A percentile compares a stretch with the other conserved stretches of the same genome.
Conservation (phyloP, 2,797 vertebrate species). For the Brotula barbata region DNA sequence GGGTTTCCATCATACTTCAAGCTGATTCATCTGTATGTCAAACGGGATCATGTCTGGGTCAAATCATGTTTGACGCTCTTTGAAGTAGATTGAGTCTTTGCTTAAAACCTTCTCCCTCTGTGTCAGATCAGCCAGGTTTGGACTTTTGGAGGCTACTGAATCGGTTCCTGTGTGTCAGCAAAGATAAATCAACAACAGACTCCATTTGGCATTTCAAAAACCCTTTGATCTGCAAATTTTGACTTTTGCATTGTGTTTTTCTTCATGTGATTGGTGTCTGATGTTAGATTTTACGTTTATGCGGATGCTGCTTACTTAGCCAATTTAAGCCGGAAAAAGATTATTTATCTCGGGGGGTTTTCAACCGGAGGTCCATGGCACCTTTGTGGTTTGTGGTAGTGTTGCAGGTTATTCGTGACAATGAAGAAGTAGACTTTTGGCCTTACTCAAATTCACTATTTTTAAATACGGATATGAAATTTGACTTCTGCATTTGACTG, state of each 20-base stretch:
- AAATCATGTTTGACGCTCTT: constrained; percentile 56
- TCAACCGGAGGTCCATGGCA: too few species aligned
- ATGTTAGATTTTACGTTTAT: constrained; percentile 53
- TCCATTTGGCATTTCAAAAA: constrained; percentile 60
- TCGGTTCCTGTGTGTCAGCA: constrained; percentile 49
- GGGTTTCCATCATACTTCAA: constrained; percentile 49
- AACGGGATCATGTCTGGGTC: constrained; percentile 59
- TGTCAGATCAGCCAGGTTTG: constrained; percentile 52
- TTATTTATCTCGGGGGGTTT: constrained; percentile 15
- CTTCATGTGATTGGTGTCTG: constrained; percentile 39
- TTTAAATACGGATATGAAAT: too few species aligned
- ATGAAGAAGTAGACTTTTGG: too few species aligned
- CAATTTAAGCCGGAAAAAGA: constrained; percentile 11
- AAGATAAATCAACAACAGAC: constrained; percentile 55
- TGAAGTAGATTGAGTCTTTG: constrained; percentile 60
- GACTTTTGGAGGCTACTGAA: constrained; percentile 42
- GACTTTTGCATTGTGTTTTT: constrained; percentile 35
- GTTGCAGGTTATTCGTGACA: too few species aligned
- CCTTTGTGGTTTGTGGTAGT: too few species aligned
- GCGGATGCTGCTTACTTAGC: constrained; percentile 28
- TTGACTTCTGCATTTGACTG: too few species aligned
- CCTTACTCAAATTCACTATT: too few species aligned
- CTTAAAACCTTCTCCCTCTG: constrained; percentile 46
- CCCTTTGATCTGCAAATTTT: constrained; percentile 56
- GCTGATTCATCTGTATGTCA: constrained; percentile 64